These are phyloP conservation scores for Diplolepis rosae DNA, from an alignment of 2,888 invertebrate species.

Conservation along the genomic window DNA sequence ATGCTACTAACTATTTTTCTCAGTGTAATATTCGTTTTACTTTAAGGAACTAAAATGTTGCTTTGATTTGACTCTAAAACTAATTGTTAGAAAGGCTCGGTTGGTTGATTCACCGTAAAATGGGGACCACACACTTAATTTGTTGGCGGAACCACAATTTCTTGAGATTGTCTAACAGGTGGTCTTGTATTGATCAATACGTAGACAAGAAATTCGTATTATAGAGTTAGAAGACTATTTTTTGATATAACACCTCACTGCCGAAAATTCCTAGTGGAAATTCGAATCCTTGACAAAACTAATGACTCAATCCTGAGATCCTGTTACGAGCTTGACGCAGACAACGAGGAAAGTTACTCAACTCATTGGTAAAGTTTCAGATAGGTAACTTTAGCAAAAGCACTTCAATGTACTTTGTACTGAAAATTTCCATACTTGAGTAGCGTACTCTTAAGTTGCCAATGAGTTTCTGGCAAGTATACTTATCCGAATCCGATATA, in stretches of 20 bases:
- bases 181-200: constrained; percentile 20
- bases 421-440: constrained; percentile 17
- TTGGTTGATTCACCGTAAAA: constrained; percentile 22
- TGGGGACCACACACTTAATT: constrained; percentile 29
- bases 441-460: not conserved
- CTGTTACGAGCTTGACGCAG: constrained; percentile 12
- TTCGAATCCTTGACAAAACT: constrained; percentile 22
- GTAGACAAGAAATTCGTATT: constrained; percentile 11
- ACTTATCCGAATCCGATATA: not conserved
- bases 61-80: constrained; percentile 24
- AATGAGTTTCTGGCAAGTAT: constrained; percentile 5
- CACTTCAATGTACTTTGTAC: constrained; percentile 6
- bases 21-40: too few species aligned
- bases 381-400: not conserved
- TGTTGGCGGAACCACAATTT: constrained; percentile 13
- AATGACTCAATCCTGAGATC: constrained; percentile 24
- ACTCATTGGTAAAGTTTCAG: constrained; percentile 14
- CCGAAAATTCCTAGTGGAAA: constrained; percentile 13
- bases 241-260: constrained; percentile 14
- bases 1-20: too few species aligned
- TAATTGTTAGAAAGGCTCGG: not conserved
- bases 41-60: constrained; percentile 15
- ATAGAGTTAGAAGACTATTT: constrained; percentile 9
- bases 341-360: constrained; percentile 13
- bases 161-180: constrained; percentile 19